Percentiles rank a stretch among this genome's conserved stretches.
Conservation (phyloP, 2,888 invertebrate species). For the Selenia dentaria region DNA sequence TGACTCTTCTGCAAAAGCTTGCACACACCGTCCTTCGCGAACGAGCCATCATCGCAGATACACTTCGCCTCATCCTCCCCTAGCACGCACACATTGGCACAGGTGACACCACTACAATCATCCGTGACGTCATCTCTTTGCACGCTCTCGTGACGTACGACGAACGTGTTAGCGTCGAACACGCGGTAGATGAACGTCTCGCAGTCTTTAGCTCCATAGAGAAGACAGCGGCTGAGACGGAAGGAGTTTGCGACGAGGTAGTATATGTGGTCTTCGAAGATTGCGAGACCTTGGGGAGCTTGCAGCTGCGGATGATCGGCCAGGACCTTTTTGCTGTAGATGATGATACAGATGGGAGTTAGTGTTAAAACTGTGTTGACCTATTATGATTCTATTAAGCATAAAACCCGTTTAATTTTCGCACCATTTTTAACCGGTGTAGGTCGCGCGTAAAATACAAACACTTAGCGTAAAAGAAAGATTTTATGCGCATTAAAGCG, state of each 20-base stretch:
- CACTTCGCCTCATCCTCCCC: constrained; percentile 68
- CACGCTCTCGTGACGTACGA: constrained; percentile 55
- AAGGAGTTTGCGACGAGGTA: constrained; percentile 85
- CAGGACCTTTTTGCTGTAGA: constrained; percentile 65
- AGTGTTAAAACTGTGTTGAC: too few relatives aligned
- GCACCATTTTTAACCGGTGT: too few relatives aligned
- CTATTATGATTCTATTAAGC: too few relatives aligned
- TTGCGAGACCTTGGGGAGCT: constrained; percentile 86
- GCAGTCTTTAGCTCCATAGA: constrained; percentile 81
- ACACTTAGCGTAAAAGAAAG: too few relatives aligned
- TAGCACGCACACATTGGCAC: constrained; percentile 86
- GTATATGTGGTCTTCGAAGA: constrained; percentile 92
- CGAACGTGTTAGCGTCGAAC: constrained; percentile 56
- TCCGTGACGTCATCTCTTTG: constrained; percentile 64
- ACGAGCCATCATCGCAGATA: constrained; percentile 80
- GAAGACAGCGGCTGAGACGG: constrained; percentile 84
- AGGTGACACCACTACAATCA: constrained; percentile 73
- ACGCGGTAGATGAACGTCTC: constrained; percentile 67
- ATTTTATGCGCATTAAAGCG: too few relatives aligned
- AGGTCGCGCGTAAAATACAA: too few relatives aligned
- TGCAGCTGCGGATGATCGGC: constrained; percentile 68
- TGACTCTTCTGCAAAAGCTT: constrained; percentile 31
- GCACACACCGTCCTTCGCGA: constrained; percentile 48
- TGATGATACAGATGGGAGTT: too few relatives aligned
- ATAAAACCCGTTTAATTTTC: too few relatives aligned